Base-by-base conservation (phyloP, 1,140 invertebrate species). In the Bombyx mandarina region DNA sequence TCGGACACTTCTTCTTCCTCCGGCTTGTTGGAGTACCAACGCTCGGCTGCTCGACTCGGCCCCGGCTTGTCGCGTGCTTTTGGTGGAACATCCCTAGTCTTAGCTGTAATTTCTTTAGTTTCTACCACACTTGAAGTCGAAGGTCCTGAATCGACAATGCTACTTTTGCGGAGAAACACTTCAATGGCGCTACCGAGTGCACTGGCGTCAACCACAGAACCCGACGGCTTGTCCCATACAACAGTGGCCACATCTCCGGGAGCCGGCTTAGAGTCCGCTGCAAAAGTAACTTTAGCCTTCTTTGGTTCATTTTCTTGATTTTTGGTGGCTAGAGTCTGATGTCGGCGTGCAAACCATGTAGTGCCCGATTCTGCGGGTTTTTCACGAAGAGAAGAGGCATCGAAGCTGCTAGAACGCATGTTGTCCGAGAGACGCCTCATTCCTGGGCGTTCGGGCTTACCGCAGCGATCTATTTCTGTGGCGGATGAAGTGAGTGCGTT, bases 161-260 rank as follows among this genome's bases (percentile, higher is more conserved):
- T 89, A 62, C 77, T 89, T 77, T 89, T 89, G 47, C 86, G 89
- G 61, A 96, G 84, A 66, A 94, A 95, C 35, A 93, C 94, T 83
- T 96, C 93, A 58, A 96, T 96, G 6, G 94, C 94, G 70, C 90
- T 94, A 12, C 94, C 94, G 7, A 95, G 81, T 0, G 93, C 91
- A 67, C 94, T 92, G 6, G 94, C 92, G 68, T 95, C 94, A 5
- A 95, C 93, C 49, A 93, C 89, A 0, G 93, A 93, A 1, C 93
- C 93, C n/a, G 91, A 91, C 7, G 89, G 89, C 54, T 90, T 91
- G 63, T 94, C 93, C 93, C 93, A 94, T 0, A 93, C 78, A 12
- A 93, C 92, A 2, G 79, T 77, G 4, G 82, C 84, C 4, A 66
- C 69, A 45, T 87, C 84, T 6, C 77, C 84, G 6, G 75, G 65